Percentiles rank a stretch among this genome's conserved stretches.
These are phyloP conservation scores for Cynopterus brachyotis DNA, from an alignment of 2,113 vertebrate genomes.

Conservation along the genomic window DNA sequence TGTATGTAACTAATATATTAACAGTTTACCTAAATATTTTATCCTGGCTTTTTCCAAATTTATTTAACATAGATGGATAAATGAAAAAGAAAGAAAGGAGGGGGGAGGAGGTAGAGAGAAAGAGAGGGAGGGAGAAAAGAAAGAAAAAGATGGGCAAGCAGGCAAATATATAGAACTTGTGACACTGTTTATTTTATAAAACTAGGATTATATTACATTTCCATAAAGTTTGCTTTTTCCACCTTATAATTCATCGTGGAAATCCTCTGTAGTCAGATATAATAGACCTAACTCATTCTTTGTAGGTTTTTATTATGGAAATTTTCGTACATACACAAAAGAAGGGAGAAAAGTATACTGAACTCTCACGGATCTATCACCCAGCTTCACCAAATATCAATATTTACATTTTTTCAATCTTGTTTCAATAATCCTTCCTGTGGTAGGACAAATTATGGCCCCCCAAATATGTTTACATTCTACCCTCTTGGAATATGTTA, in stretches of 20 bases:
- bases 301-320: conserved; percentile 16
- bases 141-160: neutral
- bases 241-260: neutral
- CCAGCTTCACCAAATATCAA: neutral
- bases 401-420: neutral
- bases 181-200: conserved; percentile 37
- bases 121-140: neutral
- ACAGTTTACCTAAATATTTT: neutral
- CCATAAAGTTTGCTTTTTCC: conserved; percentile 6
- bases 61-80: neutral
- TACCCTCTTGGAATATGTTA: neutral
- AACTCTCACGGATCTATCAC: neutral
- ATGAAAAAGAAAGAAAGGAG: neutral
- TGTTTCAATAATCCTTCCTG: neutral
- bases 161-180: neutral
- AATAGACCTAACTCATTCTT: conserved; percentile 17
- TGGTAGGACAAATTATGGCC: neutral
- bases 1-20: neutral
- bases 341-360: neutral
- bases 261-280: conserved; percentile 3
- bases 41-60: neutral
- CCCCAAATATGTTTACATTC: neutral
- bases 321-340: conserved; percentile 3
- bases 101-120: neutral
- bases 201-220: neutral